These are phyloP conservation scores for Drosophila austrosaltans DNA, from an alignment of 2,888 invertebrate genomes.

Conservation along the genomic window DNA sequence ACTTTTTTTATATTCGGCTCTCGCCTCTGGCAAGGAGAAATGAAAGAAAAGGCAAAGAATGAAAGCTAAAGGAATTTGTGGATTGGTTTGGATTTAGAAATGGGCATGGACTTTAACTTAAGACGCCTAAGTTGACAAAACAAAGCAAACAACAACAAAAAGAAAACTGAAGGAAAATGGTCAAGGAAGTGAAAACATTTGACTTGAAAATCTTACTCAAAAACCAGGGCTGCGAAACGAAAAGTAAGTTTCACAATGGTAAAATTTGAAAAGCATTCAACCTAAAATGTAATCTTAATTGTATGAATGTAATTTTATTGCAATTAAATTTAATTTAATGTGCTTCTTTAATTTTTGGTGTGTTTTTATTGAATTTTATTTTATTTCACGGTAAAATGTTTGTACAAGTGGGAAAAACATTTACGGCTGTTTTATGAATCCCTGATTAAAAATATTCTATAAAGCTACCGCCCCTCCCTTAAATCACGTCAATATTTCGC, in stretches of 20 bases:
- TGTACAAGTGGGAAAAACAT: no score
- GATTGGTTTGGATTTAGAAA: not conserved
- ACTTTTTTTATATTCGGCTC: conserved; percentile 24
- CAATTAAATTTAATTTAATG: not conserved
- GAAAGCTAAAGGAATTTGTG: conserved; percentile 3
- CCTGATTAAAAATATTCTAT: conserved; percentile 4
- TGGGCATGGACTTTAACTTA: not conserved
- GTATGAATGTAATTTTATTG: no score
- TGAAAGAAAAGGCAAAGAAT: conserved; percentile 2
- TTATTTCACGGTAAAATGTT: no score
- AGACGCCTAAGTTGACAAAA: conserved; percentile 9
- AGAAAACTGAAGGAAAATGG: not conserved
- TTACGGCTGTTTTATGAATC: not conserved
- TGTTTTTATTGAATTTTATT: not conserved
- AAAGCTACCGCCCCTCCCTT: not conserved
- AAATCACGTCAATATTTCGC: not conserved
- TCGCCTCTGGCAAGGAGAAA: conserved; percentile 2
- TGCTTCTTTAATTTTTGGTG: not conserved
- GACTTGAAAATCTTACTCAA: not conserved
- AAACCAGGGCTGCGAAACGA: not conserved
- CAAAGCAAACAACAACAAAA: not conserved
- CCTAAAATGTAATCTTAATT: no score
- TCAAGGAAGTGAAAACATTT: conserved; percentile 3
- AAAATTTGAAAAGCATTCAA: not conserved
- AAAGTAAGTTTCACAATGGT: not conserved